Evolutionary conservation across 2,888 invertebrate genomes (phyloP).

Genomic region (Phengaris alcon): DNA sequence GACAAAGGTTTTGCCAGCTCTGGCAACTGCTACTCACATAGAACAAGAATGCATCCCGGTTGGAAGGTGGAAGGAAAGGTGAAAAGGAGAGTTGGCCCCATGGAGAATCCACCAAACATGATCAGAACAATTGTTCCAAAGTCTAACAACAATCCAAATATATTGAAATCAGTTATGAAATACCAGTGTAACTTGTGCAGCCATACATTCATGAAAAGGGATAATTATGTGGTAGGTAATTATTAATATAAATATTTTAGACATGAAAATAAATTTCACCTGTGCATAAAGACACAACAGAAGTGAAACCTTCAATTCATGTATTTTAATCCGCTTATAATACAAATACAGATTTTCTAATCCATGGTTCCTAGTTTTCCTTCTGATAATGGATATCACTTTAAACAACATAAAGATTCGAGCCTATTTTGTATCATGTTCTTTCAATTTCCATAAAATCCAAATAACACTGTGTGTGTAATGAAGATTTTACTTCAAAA

Average conservation of each 20-base stretch:
- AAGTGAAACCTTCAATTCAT: background rate
- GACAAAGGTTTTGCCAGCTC: conserved; percentile 85
- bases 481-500: no score
- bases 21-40: conserved; percentile 86
- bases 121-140: conserved; percentile 31
- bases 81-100: conserved; percentile 11
- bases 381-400: no score
- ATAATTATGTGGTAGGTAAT: conserved; percentile 65
- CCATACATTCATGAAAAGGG: conserved; percentile 59
- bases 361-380: no score
- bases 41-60: conserved; percentile 84
- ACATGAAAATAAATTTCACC: background rate
- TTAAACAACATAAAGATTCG: no score
- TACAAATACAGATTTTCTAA: no score
- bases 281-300: no score
- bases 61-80: conserved; percentile 52
- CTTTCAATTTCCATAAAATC: no score
- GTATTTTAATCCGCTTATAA: background rate
- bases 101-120: conserved; percentile 13
- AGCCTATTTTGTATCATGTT: no score
- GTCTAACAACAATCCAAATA: conserved; percentile 34
- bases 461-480: no score
- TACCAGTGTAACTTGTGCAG: conserved; percentile 60
- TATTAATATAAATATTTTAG: conserved; percentile 31
- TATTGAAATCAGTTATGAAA: conserved; percentile 51